phyloP scores from a whole-genome alignment of 1,140 invertebrate species.

The Chironomus tepperi region DNA sequence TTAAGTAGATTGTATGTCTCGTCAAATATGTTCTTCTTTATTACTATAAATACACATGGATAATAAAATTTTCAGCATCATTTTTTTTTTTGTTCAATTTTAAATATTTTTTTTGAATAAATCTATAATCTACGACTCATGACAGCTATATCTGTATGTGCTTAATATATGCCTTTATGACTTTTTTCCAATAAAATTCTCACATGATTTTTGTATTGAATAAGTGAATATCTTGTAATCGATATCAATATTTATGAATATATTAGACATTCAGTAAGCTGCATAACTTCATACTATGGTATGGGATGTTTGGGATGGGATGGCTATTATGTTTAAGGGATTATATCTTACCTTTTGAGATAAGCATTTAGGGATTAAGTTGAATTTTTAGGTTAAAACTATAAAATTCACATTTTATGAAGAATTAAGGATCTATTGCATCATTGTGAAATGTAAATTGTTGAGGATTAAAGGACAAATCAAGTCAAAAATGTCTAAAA shows the following conservation, averaged over 20 bases:
- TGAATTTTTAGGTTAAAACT: too few relatives aligned
- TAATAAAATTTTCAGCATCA: constrained; percentile 14
- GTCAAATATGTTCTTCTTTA: not conserved
- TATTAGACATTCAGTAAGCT: not conserved
- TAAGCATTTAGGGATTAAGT: too few relatives aligned
- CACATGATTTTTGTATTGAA: not conserved
- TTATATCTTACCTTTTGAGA: too few relatives aligned
- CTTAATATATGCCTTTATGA: not conserved
- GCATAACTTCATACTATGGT: too few relatives aligned
- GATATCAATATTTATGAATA: too few relatives aligned
- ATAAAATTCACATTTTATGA: too few relatives aligned
- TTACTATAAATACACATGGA: constrained; percentile 21
- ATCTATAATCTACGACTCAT: constrained; percentile 5
- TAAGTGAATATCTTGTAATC: not conserved
- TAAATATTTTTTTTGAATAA: not conserved
- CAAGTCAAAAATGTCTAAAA: too few relatives aligned
- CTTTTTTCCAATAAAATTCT: not conserved
- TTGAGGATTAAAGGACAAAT: too few relatives aligned
- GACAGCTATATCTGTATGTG: not conserved
- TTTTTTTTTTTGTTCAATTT: not conserved
- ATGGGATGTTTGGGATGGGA: too few relatives aligned
- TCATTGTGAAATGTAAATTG: too few relatives aligned
- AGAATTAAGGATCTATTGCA: too few relatives aligned
- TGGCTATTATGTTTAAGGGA: too few relatives aligned
- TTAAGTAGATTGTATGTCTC: not conserved